phyloP scores from a whole-genome alignment of 2,797 vertebrate species.

The Neopelma chrysocephalum region DNA sequence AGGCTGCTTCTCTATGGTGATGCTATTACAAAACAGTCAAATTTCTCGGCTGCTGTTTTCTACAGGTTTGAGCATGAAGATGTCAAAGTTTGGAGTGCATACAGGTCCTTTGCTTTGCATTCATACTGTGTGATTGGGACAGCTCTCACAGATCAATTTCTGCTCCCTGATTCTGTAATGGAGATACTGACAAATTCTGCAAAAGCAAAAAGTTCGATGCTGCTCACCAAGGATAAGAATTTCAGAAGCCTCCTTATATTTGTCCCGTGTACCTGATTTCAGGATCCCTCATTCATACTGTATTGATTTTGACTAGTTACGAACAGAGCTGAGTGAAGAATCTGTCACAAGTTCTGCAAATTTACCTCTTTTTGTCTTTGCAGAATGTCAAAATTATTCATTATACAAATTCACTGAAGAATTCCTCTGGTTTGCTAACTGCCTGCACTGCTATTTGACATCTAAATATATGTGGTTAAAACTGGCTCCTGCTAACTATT shows the following conservation, averaged over 20 bases:
- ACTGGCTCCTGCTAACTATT: not conserved
- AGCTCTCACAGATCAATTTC: conserved; percentile 40
- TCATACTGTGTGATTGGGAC: not conserved
- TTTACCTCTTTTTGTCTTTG: not conserved
- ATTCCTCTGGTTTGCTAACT: not conserved
- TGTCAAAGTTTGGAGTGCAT: conserved; percentile 5
- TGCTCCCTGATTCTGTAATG: conserved; percentile 11
- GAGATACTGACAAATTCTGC: conserved; percentile 24
- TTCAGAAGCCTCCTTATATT: not conserved
- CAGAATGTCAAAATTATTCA: not conserved
- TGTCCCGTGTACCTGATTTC: not conserved
- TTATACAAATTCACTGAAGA: not conserved
- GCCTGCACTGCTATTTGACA: not conserved
- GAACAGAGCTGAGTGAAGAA: not conserved
- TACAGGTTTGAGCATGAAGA: not conserved
- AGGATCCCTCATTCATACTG: not conserved
- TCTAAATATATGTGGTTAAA: conserved; percentile 30
- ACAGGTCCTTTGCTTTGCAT: conserved; percentile 23
- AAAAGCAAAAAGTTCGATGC: not conserved
- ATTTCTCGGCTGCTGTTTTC: not conserved
- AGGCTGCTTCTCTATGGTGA: conserved; percentile 36
- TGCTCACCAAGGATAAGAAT: not conserved
- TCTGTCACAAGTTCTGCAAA: not conserved
- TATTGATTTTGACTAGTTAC: conserved; percentile 17
- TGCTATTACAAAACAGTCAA: conserved; percentile 7